Evolutionary conservation across 2,113 vertebrate species (phyloP).

Genomic region (Grallaria varia): DNA sequence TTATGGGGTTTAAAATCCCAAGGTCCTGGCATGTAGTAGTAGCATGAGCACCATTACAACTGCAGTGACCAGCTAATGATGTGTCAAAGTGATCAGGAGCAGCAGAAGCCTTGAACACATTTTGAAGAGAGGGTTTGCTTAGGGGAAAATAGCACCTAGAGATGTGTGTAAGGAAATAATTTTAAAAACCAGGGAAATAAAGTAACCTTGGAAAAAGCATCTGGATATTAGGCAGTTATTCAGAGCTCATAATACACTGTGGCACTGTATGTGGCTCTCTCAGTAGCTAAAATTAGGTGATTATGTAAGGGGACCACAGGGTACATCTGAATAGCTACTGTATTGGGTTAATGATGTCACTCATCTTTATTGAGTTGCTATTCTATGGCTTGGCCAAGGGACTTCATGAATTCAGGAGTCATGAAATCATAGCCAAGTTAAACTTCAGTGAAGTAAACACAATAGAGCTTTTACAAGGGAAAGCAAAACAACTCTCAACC

Average conservation of each 20-base stretch:
- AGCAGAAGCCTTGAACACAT: background rate
- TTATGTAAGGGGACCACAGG: slow-evolving; percentile 66
- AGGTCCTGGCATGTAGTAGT: background rate
- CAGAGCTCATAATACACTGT: slow-evolving; percentile 35
- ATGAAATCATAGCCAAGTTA: slow-evolving; percentile 67
- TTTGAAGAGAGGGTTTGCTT: background rate
- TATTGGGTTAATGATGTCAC: slow-evolving; percentile 80
- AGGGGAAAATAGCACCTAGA: background rate
- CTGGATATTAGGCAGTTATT: slow-evolving; percentile 20
- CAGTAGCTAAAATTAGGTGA: slow-evolving; percentile 75
- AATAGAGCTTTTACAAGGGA: slow-evolving; percentile 1
- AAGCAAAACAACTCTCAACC: background rate
- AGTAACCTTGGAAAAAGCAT: slow-evolving; percentile 24
- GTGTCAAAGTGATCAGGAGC: background rate
- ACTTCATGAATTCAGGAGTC: slow-evolving; percentile 46
- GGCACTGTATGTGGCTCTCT: slow-evolving; percentile 54
- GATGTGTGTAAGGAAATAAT: background rate
- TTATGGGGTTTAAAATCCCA: background rate
- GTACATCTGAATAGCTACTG: slow-evolving; percentile 70
- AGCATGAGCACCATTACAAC: background rate
- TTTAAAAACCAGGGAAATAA: slow-evolving; percentile 42
- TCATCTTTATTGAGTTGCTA: slow-evolving; percentile 60
- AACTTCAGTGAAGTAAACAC: slow-evolving; percentile 60
- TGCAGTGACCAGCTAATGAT: background rate
- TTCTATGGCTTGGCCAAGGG: slow-evolving; percentile 56